Conservation (phyloP, 2,888 invertebrate genomes). For the Platypus cylindrus region DNA sequence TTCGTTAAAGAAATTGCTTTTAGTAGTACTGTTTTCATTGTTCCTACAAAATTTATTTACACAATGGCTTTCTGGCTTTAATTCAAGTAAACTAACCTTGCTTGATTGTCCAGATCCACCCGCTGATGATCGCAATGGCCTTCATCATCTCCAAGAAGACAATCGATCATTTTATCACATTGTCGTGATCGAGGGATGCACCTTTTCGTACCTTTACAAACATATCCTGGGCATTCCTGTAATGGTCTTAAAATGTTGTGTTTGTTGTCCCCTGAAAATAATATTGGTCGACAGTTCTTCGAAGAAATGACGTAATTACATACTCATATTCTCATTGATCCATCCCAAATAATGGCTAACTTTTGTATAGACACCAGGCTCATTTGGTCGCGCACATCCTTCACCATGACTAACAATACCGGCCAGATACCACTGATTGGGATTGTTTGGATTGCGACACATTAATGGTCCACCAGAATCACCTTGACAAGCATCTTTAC, state of each 20-base stretch:
- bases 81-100: constrained; percentile 7
- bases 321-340: constrained; percentile 52
- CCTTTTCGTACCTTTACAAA: constrained; percentile 49
- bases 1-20: too few species aligned
- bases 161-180: constrained; percentile 65
- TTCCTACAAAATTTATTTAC: too few species aligned
- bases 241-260: constrained; percentile 42
- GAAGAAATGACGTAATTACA: constrained; percentile 21
- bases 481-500: constrained; percentile 75
- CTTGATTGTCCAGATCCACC: constrained; percentile 16
- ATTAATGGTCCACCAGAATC: constrained; percentile 77
- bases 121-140: constrained; percentile 40
- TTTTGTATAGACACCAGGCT: constrained; percentile 74
- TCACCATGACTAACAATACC: constrained; percentile 81
- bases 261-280: constrained; percentile 36
- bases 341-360: constrained; percentile 63
- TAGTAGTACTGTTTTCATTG: too few species aligned
- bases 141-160: constrained; percentile 73
- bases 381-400: constrained; percentile 67
- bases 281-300: background rate
- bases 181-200: constrained; percentile 53
- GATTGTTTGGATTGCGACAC: constrained; percentile 55
- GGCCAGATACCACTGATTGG: constrained; percentile 64
- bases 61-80: too few species aligned
- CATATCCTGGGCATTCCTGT: constrained; percentile 58